phyloP scores from a whole-genome alignment of 2,113 vertebrate species.

The Equus quagga region DNA sequence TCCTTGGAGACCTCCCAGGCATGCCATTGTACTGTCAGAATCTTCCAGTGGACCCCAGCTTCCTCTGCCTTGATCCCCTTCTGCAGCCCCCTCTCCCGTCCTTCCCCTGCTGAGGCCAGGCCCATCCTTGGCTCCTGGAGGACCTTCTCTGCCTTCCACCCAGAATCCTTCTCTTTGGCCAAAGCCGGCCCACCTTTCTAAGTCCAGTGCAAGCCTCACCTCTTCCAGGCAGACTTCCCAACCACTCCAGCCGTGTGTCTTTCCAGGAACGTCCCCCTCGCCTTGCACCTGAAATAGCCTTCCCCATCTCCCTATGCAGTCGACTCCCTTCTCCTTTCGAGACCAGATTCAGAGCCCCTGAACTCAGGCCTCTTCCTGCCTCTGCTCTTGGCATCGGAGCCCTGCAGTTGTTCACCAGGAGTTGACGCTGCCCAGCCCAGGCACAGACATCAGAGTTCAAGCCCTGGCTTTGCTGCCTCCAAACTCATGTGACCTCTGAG shows the following conservation, averaged over 20 bases:
- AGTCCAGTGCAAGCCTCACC: not conserved
- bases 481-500: not conserved
- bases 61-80: not conserved
- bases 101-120: not conserved
- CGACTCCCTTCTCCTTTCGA: not conserved
- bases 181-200: not conserved
- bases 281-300: not conserved
- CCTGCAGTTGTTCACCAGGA: too few relatives aligned
- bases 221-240: not conserved
- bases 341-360: not conserved
- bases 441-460: rapidly evolving
- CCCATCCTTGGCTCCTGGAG: not conserved
- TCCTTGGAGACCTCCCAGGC: not conserved
- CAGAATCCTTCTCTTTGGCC: not conserved
- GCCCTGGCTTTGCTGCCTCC: not conserved
- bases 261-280: not conserved
- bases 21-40: too few relatives aligned
- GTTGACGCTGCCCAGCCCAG: not conserved
- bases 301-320: not conserved
- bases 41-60: not conserved
- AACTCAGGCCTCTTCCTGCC: not conserved
- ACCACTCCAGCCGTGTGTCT: not conserved
- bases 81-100: not conserved
- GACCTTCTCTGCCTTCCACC: not conserved
- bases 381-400: rapidly evolving